phyloP scores from a whole-genome alignment of 2,113 vertebrate genomes.

The Microcebus griseorufus region DNA sequence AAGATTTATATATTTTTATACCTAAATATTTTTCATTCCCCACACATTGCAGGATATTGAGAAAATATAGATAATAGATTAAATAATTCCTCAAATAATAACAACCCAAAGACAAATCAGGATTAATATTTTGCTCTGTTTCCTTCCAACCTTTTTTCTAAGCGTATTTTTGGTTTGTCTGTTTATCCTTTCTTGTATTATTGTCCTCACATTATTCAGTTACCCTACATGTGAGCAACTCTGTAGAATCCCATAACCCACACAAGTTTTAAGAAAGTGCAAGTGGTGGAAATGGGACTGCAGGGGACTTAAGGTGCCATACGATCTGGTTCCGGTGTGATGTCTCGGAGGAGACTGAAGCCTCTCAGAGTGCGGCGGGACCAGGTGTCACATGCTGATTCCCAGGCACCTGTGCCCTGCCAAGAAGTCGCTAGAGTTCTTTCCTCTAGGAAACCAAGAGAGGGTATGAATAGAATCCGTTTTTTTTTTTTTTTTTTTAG shows the following conservation, averaged over 20 bases:
- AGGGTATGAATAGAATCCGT: neutral
- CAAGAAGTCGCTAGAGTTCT: neutral
- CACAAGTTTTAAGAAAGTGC: neutral
- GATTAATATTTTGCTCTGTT: neutral
- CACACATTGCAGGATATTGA: neutral
- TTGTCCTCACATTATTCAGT: neutral
- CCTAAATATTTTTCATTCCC: neutral
- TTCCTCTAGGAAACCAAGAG: neutral
- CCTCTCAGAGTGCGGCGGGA: accelerated
- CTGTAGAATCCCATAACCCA: neutral
- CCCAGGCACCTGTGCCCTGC: neutral
- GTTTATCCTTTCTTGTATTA: neutral
- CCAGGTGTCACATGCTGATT: neutral
- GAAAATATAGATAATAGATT: neutral
- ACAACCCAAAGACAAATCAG: neutral
- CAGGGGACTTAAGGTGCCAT: neutral
- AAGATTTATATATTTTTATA: neutral
- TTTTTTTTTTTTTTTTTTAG: neutral
- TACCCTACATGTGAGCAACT: neutral
- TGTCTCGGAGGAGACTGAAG: neutral
- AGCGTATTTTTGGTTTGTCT: neutral
- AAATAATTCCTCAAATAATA: constrained; percentile 11
- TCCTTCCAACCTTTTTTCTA: neutral
- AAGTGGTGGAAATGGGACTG: neutral
- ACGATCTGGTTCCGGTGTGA: neutral